Base-by-base conservation (phyloP, 2,888 invertebrate genomes). In the Chrysodeixis includens region DNA sequence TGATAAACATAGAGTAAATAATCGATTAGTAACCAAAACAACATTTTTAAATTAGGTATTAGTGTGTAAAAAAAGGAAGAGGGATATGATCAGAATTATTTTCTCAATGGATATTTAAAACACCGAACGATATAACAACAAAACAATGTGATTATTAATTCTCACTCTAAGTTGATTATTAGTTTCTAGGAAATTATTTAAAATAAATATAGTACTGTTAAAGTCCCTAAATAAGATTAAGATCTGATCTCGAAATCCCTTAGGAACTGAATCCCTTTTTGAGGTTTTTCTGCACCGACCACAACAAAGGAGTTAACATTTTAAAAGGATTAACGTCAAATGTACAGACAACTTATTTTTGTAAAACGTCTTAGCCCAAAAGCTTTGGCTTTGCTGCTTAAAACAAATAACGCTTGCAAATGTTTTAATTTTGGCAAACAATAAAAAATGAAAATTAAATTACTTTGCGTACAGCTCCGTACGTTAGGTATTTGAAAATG, bases 291-390 rank as follows among this genome's bases (percentile, higher is more conserved):
- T 76, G 78, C 74, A 74, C 73, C 75, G 65, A 62, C 76, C 49
- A 69, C 77, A 84, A 89, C 88, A 90, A 90, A 78, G 10, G 72
- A 78, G 83, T 82, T 78, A 80, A 85, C 81, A 83, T 86, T 86
- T 88, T 89, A 85, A 90, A 86, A 78, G 85, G 90, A 90, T 91
- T 90, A 91, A 81, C 79, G 83, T 85, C 84, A 61, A 75, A 67
- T 63, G 69, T 69, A 66, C 69, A 56, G 77, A 78, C 78, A 80
- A 81, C 82, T 86, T 83, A 83, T 83, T 87, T 77, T 66, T 74
- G 70, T 62, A 78, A 71, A 80, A 76, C 71, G 66, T 74, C 73
- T 75, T 73, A 72, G 71, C 82, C 81, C 76, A 82, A 82, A 72
- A 44, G 10, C 20, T 22, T 40, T 56, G 12, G 10, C 20, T 22